Percentiles rank a stretch among this genome's conserved stretches.
These are phyloP conservation scores for Astyanax mexicanus DNA, from an alignment of 2,797 vertebrate genomes.

Conservation along the genomic window DNA sequence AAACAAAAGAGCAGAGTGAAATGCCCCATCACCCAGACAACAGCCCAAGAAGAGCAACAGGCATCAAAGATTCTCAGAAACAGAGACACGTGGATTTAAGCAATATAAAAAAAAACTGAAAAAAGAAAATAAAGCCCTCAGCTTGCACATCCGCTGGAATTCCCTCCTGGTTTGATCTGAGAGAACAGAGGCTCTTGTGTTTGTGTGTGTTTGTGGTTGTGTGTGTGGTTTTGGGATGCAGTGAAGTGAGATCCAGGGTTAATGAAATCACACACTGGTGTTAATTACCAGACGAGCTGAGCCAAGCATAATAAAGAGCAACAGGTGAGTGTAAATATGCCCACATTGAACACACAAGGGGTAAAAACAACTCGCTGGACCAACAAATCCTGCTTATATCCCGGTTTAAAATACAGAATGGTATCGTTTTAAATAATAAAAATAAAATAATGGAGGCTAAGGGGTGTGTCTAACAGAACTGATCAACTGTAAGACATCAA, in stretches of 20 bases:
- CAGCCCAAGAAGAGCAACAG: conserved; percentile 1
- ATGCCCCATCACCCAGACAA: conserved; percentile 11
- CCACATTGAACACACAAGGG: conserved; percentile 14
- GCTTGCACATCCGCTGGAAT: neutral
- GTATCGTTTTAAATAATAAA: no score
- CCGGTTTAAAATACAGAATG: no score
- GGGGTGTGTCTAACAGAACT: no score
- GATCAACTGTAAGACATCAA: no score
- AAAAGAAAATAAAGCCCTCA: neutral
- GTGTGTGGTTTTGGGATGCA: conserved; percentile 53
- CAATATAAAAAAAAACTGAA: conserved; percentile 28
- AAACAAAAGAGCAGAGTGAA: conserved; percentile 46
- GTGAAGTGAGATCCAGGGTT: conserved; percentile 54
- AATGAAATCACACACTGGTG: conserved; percentile 69
- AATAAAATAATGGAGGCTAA: no score
- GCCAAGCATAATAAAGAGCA: conserved; percentile 53
- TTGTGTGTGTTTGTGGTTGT: conserved; percentile 36
- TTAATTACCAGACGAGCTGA: conserved; percentile 68
- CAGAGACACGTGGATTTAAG: conserved; percentile 21
- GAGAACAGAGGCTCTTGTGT: neutral
- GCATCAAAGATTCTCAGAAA: conserved; percentile 19
- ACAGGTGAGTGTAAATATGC: conserved; percentile 64
- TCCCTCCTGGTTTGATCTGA: neutral
- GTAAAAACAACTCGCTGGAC: neutral
- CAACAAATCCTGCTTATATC: no score